Evolutionary conservation across 2,888 invertebrate genomes (phyloP).

Genomic region (Stenurella melanura): DNA sequence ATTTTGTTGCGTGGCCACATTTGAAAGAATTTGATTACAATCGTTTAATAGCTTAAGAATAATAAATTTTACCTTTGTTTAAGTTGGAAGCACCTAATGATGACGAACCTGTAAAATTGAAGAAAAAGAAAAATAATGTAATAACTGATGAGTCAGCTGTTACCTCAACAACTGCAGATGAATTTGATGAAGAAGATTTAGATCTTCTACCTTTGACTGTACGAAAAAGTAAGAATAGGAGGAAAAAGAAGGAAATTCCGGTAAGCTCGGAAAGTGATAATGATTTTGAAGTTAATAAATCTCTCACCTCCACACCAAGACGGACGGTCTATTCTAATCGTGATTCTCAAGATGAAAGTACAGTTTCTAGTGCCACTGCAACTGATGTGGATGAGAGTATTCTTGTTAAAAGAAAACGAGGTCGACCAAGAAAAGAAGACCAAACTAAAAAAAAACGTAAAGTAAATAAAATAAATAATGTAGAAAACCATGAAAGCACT

Average conservation of each 20-base stretch:
- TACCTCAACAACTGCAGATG: conserved; percentile 53
- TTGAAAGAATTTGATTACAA: too few relatives aligned
- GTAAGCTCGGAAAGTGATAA: conserved; percentile 30
- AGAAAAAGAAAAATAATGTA: conserved; percentile 41
- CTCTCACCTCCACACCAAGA: conserved; percentile 39
- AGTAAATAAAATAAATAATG: conserved; percentile 20
- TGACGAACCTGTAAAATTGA: conserved; percentile 23
- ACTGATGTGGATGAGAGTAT: conserved; percentile 40
- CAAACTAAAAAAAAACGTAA: conserved; percentile 32
- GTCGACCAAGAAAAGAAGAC: conserved; percentile 27
- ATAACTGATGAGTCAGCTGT: conserved; percentile 58
- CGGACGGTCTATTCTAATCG: conserved; percentile 2
- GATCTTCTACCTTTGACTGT: conserved; percentile 10
- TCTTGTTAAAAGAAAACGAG: conserved; percentile 39
- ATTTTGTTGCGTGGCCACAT: too few relatives aligned
- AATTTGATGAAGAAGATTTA: conserved; percentile 31
- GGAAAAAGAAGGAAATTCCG: neutral
- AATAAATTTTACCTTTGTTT: neutral
- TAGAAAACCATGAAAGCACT: conserved; percentile 36
- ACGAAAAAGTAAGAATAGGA: neutral
- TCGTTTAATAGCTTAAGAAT: too few relatives aligned
- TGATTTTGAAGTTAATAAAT: conserved; percentile 26
- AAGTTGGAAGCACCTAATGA: conserved; percentile 24
- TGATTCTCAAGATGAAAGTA: conserved; percentile 47
- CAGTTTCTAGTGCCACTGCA: conserved; percentile 46